phyloP scores from a whole-genome alignment of 2,113 vertebrate species.

The Hylia prasina region DNA sequence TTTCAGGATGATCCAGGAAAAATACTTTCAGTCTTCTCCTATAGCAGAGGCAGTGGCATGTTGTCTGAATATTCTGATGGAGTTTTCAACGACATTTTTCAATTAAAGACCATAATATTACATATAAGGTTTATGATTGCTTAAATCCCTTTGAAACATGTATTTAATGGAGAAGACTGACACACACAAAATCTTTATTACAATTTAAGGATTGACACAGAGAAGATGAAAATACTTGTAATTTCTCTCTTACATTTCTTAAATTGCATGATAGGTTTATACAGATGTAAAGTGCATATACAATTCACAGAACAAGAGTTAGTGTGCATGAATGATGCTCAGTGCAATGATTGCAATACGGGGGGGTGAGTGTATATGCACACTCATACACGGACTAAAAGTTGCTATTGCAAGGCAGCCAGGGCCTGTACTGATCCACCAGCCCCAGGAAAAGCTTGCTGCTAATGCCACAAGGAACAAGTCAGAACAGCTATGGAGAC shows the following conservation, averaged over 20 bases:
- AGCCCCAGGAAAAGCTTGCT: neutral
- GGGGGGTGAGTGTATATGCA: accelerated
- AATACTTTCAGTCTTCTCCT: neutral
- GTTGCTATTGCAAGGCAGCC: neutral
- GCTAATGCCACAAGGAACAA: accelerated
- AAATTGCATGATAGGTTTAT: neutral
- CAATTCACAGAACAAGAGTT: neutral
- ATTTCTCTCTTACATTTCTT: neutral
- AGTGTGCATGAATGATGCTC: neutral
- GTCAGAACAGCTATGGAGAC: neutral
- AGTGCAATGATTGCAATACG: accelerated
- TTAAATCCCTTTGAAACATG: neutral
- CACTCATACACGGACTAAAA: accelerated
- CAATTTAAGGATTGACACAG: neutral
- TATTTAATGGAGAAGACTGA: neutral
- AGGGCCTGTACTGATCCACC: neutral
- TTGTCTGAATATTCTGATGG: neutral
- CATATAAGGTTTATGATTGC: neutral
- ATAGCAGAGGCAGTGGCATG: neutral
- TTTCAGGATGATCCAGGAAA: neutral
- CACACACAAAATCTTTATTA: neutral
- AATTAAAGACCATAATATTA: neutral
- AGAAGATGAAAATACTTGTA: neutral
- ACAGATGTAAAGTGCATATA: neutral
- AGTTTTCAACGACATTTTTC: neutral